phyloP scores from a whole-genome alignment of 2,888 invertebrate genomes.

The Seira ritae region DNA sequence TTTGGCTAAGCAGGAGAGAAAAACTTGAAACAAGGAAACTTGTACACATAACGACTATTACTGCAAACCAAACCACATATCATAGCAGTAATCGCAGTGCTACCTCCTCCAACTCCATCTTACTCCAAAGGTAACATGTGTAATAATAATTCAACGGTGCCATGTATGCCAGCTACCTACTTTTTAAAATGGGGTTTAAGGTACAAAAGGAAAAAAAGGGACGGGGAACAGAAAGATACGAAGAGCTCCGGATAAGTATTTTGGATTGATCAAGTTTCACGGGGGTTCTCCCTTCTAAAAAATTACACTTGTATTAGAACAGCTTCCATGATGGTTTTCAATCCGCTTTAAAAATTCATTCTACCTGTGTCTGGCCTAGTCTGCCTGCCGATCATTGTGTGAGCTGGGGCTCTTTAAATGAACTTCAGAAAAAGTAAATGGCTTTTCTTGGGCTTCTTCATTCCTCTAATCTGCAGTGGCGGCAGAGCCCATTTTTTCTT shows the following conservation, averaged over 20 bases:
- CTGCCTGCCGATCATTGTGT: neutral
- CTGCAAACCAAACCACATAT: neutral
- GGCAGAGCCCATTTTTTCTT: too few species aligned
- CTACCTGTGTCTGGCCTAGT: neutral
- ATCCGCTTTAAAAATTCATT: constrained; percentile 11
- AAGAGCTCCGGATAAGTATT: neutral
- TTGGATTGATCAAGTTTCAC: neutral
- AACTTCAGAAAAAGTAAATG: neutral
- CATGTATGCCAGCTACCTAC: neutral
- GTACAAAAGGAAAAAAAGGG: too few species aligned
- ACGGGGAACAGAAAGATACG: too few species aligned
- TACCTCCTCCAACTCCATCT: too few species aligned
- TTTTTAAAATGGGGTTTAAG: neutral
- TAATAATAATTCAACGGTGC: neutral
- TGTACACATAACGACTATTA: neutral
- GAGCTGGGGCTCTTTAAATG: neutral
- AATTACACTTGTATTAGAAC: neutral
- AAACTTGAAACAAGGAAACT: neutral
- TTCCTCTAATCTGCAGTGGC: neutral
- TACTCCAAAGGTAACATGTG: too few species aligned
- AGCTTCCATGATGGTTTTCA: neutral
- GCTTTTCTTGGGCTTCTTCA: neutral
- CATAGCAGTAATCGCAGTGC: neutral
- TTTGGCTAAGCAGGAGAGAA: neutral
- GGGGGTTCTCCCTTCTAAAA: neutral